phyloP scores from a whole-genome alignment of 2,113 vertebrate species.

The Delphinus delphis region DNA sequence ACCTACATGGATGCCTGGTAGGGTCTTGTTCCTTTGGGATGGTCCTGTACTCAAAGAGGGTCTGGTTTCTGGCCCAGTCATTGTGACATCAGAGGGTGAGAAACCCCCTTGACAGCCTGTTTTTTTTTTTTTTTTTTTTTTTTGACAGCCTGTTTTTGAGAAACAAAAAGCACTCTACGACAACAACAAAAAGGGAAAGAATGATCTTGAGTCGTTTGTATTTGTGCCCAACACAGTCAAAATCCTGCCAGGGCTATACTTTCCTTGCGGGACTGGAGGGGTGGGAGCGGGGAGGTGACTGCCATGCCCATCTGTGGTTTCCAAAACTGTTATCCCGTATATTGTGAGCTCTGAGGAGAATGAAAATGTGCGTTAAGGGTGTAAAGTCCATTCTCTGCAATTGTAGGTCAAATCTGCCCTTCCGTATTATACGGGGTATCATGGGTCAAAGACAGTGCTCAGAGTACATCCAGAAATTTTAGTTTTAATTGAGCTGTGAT shows the following conservation, averaged over 20 bases:
- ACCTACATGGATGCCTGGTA: accelerated
- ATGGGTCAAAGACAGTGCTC: neutral
- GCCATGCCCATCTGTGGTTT: neutral
- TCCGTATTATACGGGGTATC: accelerated
- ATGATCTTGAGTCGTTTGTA: neutral
- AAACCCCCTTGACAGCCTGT: neutral
- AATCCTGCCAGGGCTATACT: accelerated
- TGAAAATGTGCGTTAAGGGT: no score
- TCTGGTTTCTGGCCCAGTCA: neutral
- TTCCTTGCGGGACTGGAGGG: no score
- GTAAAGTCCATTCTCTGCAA: accelerated
- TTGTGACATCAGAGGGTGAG: neutral
- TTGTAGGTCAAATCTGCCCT: neutral
- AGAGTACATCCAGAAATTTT: neutral
- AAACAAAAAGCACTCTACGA: neutral
- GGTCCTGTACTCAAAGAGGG: neutral
- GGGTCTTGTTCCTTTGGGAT: neutral
- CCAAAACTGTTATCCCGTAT: neutral
- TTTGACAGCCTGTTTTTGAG: neutral
- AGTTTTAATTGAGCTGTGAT: neutral
- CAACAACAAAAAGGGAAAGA: neutral
- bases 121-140: neutral
- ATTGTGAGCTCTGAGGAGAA: neutral
- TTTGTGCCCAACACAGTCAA: neutral
- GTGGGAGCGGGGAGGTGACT: accelerated